Conservation (phyloP, 2,888 invertebrate species). For the Chrysolina haemoptera region DNA sequence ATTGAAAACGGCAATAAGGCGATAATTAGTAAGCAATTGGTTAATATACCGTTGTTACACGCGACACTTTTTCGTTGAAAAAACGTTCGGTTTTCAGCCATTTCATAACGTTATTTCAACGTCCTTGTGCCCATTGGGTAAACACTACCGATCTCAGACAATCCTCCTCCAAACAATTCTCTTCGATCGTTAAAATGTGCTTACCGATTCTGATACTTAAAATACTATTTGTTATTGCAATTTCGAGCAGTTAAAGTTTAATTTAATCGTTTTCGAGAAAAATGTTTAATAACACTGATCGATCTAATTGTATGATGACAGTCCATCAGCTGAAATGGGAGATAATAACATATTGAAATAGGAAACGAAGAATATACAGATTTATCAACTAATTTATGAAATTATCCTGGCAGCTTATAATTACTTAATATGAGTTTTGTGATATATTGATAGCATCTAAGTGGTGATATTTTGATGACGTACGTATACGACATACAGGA, state of each 20-base stretch:
- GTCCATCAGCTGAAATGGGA: neutral
- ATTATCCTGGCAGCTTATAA: conserved; percentile 2
- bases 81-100: too few species aligned
- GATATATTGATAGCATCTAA: neutral
- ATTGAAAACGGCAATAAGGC: too few species aligned
- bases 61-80: too few species aligned
- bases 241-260: neutral
- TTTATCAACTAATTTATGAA: neutral
- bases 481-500: neutral
- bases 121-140: too few species aligned
- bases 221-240: neutral
- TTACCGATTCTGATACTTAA: too few species aligned
- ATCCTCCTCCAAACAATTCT: too few species aligned
- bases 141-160: too few species aligned
- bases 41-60: too few species aligned
- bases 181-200: too few species aligned
- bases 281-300: conserved; percentile 6
- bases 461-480: neutral
- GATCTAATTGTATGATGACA: conserved; percentile 7
- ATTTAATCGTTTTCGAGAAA: neutral
- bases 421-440: conserved; percentile 1
- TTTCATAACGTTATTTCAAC: too few species aligned
- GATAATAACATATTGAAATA: neutral
- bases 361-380: conserved; percentile 5
- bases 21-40: too few species aligned